Base-by-base conservation (phyloP, 1,140 invertebrate species). In the Daktulosphaira vitifoliae region DNA sequence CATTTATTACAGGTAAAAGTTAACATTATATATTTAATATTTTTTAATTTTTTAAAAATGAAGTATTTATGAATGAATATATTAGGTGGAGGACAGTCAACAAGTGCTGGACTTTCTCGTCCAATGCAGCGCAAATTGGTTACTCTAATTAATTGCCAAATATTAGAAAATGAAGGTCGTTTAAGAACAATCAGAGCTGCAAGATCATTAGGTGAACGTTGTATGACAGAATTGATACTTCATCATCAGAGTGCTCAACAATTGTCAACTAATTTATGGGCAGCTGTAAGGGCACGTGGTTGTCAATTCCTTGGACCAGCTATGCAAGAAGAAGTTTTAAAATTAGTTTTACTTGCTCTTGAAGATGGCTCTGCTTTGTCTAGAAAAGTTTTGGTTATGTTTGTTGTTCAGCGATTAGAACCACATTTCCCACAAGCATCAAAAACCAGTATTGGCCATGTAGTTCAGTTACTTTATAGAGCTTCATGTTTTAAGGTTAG, bases 241-340 rank as follows among this genome's bases (percentile, higher is more conserved):
- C 90, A 94, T 71, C 92, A 97, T 76, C 88, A 96, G 77, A 94
- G 93, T 78, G 88, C 90, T 26, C 88, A 92, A 71, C 90, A 95
- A 72, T 75, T 96, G 3, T 93, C 90, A 54, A 87, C 90, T 7
- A 93, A 94, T 77, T 78, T 99, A 16, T 99, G 96, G 96, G 92
- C 93, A 38, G 95, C 96, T 49, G 95, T 99, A 3, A 76, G 96
- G 66, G 90, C 92, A 3, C 81, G 96, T 62, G 96, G 96, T 33
- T 99, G 96, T 75, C 96, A 99, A 76, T 99, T 99, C 77, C 82
- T 99, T 15, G 96, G 96, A n/a, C 95, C 95, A 69, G 92, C 91
- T 5, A 97, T 98, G 94, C 95, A 98, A 79, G 95, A 98, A 77
- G 95, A 98, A 76, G 94, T 98, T 3, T 76, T 99, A 1, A 92